Percentiles rank a stretch among this genome's conserved stretches.
These are phyloP conservation scores for Pteropus rufus DNA, from an alignment of 2,797 vertebrate species.

Conservation along the genomic window DNA sequence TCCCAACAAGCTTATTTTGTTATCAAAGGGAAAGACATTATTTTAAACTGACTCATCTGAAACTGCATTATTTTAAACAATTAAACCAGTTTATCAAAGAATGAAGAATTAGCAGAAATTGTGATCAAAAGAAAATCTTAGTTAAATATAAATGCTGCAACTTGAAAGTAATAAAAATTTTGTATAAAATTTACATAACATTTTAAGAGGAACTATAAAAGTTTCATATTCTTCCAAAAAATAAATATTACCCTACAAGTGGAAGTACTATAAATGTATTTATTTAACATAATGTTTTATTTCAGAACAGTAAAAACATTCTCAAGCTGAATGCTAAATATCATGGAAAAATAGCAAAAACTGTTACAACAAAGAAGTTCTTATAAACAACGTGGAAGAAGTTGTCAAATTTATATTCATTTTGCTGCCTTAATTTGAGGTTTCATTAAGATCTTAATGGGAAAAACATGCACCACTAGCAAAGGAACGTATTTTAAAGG, in stretches of 20 bases:
- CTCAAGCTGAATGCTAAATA: slow-evolving; percentile 68
- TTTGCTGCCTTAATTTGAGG: slow-evolving; percentile 84
- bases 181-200: slow-evolving; percentile 44
- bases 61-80: slow-evolving; percentile 20
- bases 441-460: slow-evolving; percentile 87
- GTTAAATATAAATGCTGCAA: slow-evolving; percentile 43
- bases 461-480: slow-evolving; percentile 84
- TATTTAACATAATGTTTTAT: slow-evolving; percentile 46
- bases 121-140: slow-evolving; percentile 48
- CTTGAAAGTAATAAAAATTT: slow-evolving; percentile 20
- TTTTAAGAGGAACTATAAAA: slow-evolving; percentile 49
- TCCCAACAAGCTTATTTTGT: not conserved
- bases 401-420: slow-evolving; percentile 84
- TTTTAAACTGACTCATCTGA: slow-evolving; percentile 42
- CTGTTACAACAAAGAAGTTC: slow-evolving; percentile 68
- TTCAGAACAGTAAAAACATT: slow-evolving; percentile 60
- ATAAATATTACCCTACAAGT: not conserved
- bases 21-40: not conserved
- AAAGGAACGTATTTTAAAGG: slow-evolving; percentile 78
- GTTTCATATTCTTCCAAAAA: not conserved
- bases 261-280: slow-evolving; percentile 35
- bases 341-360: slow-evolving; percentile 60
- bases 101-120: slow-evolving; percentile 24
- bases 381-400: slow-evolving; percentile 80
- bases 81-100: slow-evolving; percentile 24